A percentile compares a stretch with the other conserved stretches of the same genome.
phyloP scores from a whole-genome alignment of 2,113 vertebrate genomes.

The Oophaga pumilio region DNA sequence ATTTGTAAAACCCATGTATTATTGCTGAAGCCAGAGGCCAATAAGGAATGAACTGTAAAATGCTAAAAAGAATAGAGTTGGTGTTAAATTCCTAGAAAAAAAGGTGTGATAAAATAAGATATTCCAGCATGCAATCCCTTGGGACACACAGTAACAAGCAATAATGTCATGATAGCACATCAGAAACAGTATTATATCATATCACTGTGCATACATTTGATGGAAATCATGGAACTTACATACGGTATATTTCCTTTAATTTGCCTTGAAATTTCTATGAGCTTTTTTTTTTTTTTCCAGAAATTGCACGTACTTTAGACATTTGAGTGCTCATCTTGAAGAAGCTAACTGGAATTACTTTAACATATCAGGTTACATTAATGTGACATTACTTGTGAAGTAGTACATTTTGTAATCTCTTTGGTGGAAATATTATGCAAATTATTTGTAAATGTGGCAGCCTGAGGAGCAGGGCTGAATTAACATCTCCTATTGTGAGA shows the following conservation, averaged over 20 bases:
- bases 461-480: conserved; percentile 67
- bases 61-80: background rate
- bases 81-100: background rate
- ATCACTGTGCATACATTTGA: conserved; percentile 8
- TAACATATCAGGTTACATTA: conserved; percentile 68
- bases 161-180: conserved; percentile 2
- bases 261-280: conserved; percentile 11
- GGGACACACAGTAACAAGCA: background rate
- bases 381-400: conserved; percentile 65
- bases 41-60: background rate
- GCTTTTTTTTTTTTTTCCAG: conserved; percentile 38
- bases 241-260: conserved; percentile 15
- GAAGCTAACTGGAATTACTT: conserved; percentile 65
- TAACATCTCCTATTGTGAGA: conserved; percentile 67
- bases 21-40: background rate
- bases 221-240: conserved; percentile 11
- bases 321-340: conserved; percentile 64
- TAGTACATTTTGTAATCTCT: conserved; percentile 66
- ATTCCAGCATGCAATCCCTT: background rate
- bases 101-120: background rate
- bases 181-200: background rate
- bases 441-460: conserved; percentile 75
- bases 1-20: background rate
- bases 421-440: conserved; percentile 72
- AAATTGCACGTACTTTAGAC: conserved; percentile 57